Base-by-base conservation (phyloP, 2,797 vertebrate species). In the Glyptemys insculpta region DNA sequence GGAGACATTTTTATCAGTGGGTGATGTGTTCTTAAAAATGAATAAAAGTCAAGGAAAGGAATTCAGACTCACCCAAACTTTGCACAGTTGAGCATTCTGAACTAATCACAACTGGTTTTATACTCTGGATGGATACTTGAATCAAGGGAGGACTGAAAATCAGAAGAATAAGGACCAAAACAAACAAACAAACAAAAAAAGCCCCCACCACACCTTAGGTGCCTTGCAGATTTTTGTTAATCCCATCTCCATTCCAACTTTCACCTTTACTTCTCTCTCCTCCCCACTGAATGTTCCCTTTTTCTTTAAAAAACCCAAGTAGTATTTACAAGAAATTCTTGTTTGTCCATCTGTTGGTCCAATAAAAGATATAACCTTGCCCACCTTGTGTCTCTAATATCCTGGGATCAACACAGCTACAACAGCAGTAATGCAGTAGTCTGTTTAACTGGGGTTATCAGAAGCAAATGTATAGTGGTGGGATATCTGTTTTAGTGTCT, bases 61-160 rank as follows among this genome's bases (percentile, higher is more conserved):
- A 83, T 81, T 96, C 57, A 88, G 81, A 89, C 86, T 56, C 88
- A 92, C 91, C 88, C 6, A 44, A 86, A 93, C 53, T 85, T 94
- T 50, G 47, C 87, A 92, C 68, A 72, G 65, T 9, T n/a, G 65
- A 19, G 15, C 19, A 37, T 68, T 44, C 37, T 81, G 92, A 90
- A 92, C 79, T 91, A 92, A 94, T 92, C 83, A 95, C 96, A 96
- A 92, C 81, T 96, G 92, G 62, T 95, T 94, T 96, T 95, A 90
- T 54, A 85, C 87, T 12, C 0, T 54, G 72, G 19, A 72, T 92
- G 12, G 95, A 83, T 89, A 85, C 93, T 94, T 94, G 93, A 96
- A 96, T 94, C 44, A 92, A 95, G 50, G 50, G 92, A 96, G 76
- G 84, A 56, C 52, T 95, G 91, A 94, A 96, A 96, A 91, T 19